Percentiles rank a stretch among this genome's conserved stretches.
Evolutionary conservation across 1,140 invertebrate species (phyloP).

Genomic region (Homalodisca vitripennis): DNA sequence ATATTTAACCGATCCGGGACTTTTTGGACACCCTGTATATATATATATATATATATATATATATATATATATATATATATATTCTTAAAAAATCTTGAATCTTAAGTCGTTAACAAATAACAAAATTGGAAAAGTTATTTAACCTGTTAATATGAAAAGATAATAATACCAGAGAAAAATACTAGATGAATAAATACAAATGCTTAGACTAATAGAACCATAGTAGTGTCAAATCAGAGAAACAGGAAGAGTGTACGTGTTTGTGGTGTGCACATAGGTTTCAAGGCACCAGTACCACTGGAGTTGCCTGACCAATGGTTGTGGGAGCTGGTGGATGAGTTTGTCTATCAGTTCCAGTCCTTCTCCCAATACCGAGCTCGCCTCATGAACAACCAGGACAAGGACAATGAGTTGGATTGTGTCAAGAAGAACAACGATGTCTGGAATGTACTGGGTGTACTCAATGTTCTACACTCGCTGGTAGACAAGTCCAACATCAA

Average conservation of each 20-base stretch:
- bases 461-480: constrained; percentile 97
- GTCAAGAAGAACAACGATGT: constrained; percentile 78
- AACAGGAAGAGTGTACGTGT: neutral
- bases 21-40: no score
- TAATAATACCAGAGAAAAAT: no score
- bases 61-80: no score
- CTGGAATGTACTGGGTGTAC: constrained; percentile 97
- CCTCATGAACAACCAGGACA: constrained; percentile 76
- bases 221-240: no score
- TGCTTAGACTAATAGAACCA: no score
- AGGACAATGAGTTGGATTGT: constrained; percentile 75
- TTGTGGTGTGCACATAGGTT: constrained; percentile 51
- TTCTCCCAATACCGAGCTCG: constrained; percentile 93
- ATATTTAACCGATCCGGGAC: no score
- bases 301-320: constrained; percentile 98
- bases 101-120: no score
- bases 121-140: no score
- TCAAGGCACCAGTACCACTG: constrained; percentile 83
- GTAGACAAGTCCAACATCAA: constrained; percentile 99
- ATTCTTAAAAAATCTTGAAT: no score
- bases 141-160: no score
- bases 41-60: no score
- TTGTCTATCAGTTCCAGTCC: constrained; percentile 92
- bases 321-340: constrained; percentile 99
- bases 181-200: no score